Evolutionary conservation across 1,140 invertebrate genomes (phyloP), one percentile per base, ranked within the genome.

Genomic region (Brachionus asplanchnoidis): DNA sequence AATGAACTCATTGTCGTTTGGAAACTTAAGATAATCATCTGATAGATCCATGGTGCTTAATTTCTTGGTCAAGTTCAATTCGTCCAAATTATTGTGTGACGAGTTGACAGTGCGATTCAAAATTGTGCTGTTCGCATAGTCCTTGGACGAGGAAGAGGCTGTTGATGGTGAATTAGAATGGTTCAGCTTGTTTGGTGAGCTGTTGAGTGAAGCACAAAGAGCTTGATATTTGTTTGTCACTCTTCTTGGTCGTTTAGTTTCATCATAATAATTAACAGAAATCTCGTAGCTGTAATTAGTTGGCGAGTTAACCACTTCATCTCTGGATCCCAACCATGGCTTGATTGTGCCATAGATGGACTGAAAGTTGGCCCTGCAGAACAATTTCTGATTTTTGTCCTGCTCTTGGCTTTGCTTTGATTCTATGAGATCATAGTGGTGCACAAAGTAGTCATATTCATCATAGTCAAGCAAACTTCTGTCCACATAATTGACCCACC

Each of bases 401-500:
- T 60, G 65, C 20, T 82, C 32, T 68, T 65, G 23, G 23, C 26
- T 60, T 42, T 82, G 79, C 12, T 82, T 46, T 12, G n/a, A 20
- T 66, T 60, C 53, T 2, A 82, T 82, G 2, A 65, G 4, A 9
- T 42, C 79, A 20, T 44, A 68, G 36, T 68, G 7, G 17, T 17
- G 50, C 53, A 36, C n/a, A 68, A 82, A 82, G 14, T 68, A 68
- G n/a, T 82, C 65, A 26, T 65, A 82, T 65, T 82, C 79, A 17
- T 44, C 60, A 28, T 26, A 65, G 32, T 82, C 53, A 11, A 20
- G 36, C 17, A 82, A 28, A 6, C 9, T 7, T 68, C 65, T 7
- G 23, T 82, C 79, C 26, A 82, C 60, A 68, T 65, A 82, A 14
- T 42, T 65, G n/a, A 82, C 9, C 79, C 79, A 82, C 79, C 79